Base-by-base conservation (phyloP, 2,113 vertebrate genomes). In the Dermatemys mawii region DNA sequence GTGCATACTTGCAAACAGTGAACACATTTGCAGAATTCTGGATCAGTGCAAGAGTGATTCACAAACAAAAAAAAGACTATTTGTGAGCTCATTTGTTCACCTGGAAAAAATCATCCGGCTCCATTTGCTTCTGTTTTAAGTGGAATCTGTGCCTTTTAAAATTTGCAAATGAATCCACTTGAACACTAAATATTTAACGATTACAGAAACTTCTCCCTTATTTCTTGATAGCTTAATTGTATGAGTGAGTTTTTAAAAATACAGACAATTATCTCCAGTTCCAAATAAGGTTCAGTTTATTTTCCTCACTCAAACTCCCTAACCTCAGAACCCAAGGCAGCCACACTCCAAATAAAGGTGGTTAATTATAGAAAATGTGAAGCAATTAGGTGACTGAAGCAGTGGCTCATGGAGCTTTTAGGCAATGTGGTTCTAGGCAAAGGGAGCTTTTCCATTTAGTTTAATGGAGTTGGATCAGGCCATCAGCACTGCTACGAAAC, bases 381-480 rank as follows among this genome's bases (percentile, higher is more conserved):
- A 57, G 90, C 81, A 32, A 1, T 2, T 84, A 2, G 0, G 38
- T 46, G n/a, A 48, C 4, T 75, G 88, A 2, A 46, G 1, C 84
- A 8, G 48, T 78, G 32, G 81, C 2, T 8, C 7, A 32, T 1
- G 51, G 90, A 27, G 82, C 84, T 76, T 44, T 0, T 3, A 41
- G 76, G 11, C 19, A 14, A 75, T 10, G 35, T 7, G 35, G 35
- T 67, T 67, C 63, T 67, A n/a, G 16, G n/a, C 63, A 38, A 14
- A 38, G 19, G 63, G 63, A 70, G 63, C 19, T 70, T 38, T 38
- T 1, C 82, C 54, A 0, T 17, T 10, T 73, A 32, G 49, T 3
- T 9, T 13, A 2, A 4, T 0, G 35, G 38, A 1, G 4, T 0
- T 0, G 79, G 46, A 10, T 11, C 0, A 2, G 2, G 26, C 46